Evolutionary conservation across 2,797 vertebrate genomes (phyloP).

Genomic region (Sphenodon punctatus): DNA sequence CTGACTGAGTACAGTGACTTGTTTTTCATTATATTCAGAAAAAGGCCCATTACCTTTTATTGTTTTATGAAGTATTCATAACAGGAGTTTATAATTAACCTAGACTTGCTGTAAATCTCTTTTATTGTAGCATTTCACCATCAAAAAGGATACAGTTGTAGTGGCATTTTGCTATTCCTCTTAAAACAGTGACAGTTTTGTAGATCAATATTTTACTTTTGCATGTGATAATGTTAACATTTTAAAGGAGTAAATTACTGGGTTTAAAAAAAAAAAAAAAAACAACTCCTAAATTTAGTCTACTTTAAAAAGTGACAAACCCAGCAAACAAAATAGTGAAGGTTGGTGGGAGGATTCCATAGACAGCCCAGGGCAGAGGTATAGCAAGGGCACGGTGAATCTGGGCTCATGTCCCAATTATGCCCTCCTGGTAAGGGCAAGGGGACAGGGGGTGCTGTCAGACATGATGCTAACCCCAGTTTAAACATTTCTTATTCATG

Average conservation of each 20-base stretch:
- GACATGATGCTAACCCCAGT: too few relatives aligned
- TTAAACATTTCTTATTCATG: too few relatives aligned
- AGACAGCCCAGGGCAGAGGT: too few relatives aligned
- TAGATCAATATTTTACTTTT: slow-evolving; percentile 20
- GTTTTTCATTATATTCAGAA: slow-evolving; percentile 32
- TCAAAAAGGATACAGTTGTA: not conserved
- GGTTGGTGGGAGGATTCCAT: not conserved
- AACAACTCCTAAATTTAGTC: not conserved
- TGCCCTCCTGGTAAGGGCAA: too few relatives aligned
- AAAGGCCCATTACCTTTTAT: slow-evolving; percentile 48
- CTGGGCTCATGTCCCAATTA: too few relatives aligned
- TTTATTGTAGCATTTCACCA: slow-evolving; percentile 45
- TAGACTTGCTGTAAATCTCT: slow-evolving; percentile 28
- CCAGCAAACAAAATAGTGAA: not conserved
- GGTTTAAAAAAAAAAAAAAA: too few relatives aligned
- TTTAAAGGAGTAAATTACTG: slow-evolving; percentile 1
- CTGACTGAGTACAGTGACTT: slow-evolving; percentile 17
- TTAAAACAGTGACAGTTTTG: slow-evolving; percentile 17
- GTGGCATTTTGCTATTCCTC: slow-evolving; percentile 15
- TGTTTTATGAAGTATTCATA: slow-evolving; percentile 36
- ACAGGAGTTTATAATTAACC: slow-evolving; percentile 60
- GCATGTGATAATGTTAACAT: slow-evolving; percentile 24
- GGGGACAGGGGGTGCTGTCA: too few relatives aligned
- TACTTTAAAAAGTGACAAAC: not conserved
- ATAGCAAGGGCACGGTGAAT: too few relatives aligned